These are phyloP conservation scores for Passerina amoena DNA, from an alignment of 2,113 vertebrate genomes.

Conservation along the genomic window DNA sequence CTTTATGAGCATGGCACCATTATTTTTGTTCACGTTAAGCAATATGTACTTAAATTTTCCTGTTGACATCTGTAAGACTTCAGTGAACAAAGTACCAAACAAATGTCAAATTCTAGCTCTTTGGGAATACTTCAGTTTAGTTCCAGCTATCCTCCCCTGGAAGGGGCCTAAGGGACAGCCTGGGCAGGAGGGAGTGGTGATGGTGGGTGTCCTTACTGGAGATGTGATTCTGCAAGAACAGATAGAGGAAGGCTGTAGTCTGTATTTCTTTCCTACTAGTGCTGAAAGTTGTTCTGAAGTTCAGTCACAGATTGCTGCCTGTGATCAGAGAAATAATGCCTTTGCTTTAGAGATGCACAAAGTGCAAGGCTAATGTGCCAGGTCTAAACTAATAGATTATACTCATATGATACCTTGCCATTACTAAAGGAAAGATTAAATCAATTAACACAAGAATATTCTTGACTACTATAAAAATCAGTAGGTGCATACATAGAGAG, in stretches of 20 bases:
- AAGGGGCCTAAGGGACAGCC: background rate
- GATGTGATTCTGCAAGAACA: background rate
- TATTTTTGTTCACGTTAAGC: background rate
- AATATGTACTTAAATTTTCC: background rate
- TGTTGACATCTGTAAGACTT: background rate
- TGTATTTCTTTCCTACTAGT: background rate
- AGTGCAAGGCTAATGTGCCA: background rate
- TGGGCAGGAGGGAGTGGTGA: background rate
- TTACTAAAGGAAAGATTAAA: background rate
- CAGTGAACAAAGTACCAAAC: background rate
- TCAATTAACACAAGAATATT: background rate
- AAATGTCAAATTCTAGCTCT: background rate
- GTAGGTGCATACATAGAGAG: background rate
- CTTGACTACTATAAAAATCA: background rate
- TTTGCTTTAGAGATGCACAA: background rate
- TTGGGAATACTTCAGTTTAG: background rate
- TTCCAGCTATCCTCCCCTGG: background rate
- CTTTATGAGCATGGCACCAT: background rate
- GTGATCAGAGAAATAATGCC: background rate
- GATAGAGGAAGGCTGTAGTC: background rate
- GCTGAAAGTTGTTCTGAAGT: background rate
- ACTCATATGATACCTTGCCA: background rate
- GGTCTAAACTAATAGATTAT: background rate
- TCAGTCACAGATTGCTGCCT: background rate
- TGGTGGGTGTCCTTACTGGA: background rate